phyloP scores from a whole-genome alignment of 1,140 invertebrate species.

The Penaeus vannamei region DNA sequence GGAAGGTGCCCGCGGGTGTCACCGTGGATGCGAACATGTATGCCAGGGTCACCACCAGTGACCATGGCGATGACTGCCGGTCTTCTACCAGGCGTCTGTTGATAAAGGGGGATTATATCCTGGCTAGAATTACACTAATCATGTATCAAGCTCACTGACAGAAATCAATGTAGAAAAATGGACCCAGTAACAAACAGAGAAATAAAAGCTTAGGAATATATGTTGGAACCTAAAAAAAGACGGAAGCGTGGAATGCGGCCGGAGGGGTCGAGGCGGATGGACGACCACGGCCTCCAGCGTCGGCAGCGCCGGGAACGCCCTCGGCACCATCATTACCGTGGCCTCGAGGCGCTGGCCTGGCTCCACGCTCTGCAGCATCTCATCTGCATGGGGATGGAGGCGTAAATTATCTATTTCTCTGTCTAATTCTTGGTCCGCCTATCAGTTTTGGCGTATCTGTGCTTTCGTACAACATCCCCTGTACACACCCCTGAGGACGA shows the following conservation, averaged over 20 bases:
- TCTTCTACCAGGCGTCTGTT: slow-evolving; percentile 56
- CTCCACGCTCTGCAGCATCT: slow-evolving; percentile 41
- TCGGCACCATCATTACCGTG: slow-evolving; percentile 44
- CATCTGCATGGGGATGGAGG: slow-evolving; percentile 3
- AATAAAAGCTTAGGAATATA: background rate
- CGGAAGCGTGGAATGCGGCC: slow-evolving; percentile 47
- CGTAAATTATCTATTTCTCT: no score
- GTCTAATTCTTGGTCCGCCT: no score
- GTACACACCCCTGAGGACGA: slow-evolving; percentile 32
- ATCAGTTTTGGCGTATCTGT: no score
- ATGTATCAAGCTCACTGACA: background rate
- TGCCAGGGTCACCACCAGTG: slow-evolving; percentile 59
- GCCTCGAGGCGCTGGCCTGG: slow-evolving; percentile 37
- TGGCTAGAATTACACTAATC: background rate
- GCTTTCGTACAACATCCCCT: background rate
- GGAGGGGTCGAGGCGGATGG: slow-evolving; percentile 46
- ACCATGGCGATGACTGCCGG: slow-evolving; percentile 56
- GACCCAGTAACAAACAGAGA: background rate
- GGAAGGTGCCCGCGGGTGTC: slow-evolving; percentile 62
- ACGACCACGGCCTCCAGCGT: slow-evolving; percentile 45
- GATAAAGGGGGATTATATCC: background rate
- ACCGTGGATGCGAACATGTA: slow-evolving; percentile 60
- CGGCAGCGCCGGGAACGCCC: slow-evolving; percentile 12
- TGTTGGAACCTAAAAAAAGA: slow-evolving; percentile 42
- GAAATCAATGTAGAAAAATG: background rate